phyloP scores from a whole-genome alignment of 2,113 vertebrate species.

The Aleadryas rufinucha region DNA sequence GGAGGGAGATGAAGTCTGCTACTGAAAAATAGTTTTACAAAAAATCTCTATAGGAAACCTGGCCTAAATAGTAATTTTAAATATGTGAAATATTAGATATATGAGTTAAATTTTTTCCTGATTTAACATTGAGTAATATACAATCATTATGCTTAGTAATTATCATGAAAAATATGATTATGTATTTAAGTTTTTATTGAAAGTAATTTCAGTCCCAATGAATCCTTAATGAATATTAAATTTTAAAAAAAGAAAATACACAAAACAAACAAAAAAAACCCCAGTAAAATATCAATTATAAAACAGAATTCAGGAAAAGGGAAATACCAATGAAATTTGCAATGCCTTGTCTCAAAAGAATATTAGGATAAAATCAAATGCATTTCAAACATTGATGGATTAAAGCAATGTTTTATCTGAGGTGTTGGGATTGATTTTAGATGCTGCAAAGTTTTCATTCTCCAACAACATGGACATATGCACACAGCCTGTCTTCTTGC shows the following conservation, averaged over 20 bases:
- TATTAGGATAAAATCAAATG: neutral
- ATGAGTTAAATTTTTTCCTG: neutral
- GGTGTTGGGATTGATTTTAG: neutral
- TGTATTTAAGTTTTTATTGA: constrained; percentile 15
- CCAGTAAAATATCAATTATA: neutral
- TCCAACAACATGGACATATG: rapidly evolving
- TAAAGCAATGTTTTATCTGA: neutral
- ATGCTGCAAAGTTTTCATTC: neutral
- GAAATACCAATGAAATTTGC: neutral
- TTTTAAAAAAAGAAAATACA: neutral
- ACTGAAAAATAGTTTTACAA: neutral
- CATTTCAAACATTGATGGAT: neutral
- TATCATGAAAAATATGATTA: constrained; percentile 48
- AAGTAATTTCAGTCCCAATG: constrained; percentile 3
- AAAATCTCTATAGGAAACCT: neutral
- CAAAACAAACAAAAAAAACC: neutral
- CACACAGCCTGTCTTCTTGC: neutral
- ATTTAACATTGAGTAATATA: constrained; percentile 20
- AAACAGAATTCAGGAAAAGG: neutral
- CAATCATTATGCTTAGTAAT: constrained; percentile 33
- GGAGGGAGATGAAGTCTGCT: neutral
- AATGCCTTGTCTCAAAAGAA: neutral
- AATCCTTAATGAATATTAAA: constrained; percentile 50
- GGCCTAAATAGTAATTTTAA: neutral
- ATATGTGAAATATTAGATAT: neutral